Base-by-base conservation (phyloP, 2,797 vertebrate species). In the Dryobates pubescens region DNA sequence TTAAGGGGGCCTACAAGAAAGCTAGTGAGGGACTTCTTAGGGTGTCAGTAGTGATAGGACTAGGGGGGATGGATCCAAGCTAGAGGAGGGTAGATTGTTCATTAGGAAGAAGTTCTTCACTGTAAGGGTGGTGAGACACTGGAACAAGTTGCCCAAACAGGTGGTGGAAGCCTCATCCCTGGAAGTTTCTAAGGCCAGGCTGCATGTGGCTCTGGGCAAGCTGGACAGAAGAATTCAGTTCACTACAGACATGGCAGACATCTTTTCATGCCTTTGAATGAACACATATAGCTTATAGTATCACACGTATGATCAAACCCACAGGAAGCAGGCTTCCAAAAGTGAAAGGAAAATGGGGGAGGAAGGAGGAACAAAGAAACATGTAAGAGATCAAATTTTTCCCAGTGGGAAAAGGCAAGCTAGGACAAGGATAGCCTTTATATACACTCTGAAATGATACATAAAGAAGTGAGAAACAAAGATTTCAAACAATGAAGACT, bases 341-440 rank as follows among this genome's bases (percentile, higher is more conserved):
- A 64, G 20, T 56, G 24, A 63, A 78, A 73, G 29, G 41, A 10
- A 77, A 84, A 41, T 24, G 13, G 22, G 32, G 29, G 3, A 64
- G 26, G 27, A 63, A 73, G 19, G n/a, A 91, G 5, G 12, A 89
- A 92, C 62, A 87, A 89, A 87, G 57, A 90, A 86, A 89, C 38
- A 81, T 13, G 1, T 68, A 29, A 38, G 32, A 85, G 45, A 82
- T 54, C 38, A 10, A 62, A 82, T 79, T 77, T 73, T 91, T 92
- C 56, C 56, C 72, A 67, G n/a, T 63, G 32, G 82, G 59, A 85
- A 59, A 82, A 53, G 27, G 63, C 29, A 9, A 90, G 63, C 63
- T 72, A 87, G 59, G 64, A 75, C 72, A 93, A 90, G 36, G 75
- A 81, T 29, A 88, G 57, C 69, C 70, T 78, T 75, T 30, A 59